phyloP scores from a whole-genome alignment of 1,140 invertebrate species.

The Drosophila bocki region DNA sequence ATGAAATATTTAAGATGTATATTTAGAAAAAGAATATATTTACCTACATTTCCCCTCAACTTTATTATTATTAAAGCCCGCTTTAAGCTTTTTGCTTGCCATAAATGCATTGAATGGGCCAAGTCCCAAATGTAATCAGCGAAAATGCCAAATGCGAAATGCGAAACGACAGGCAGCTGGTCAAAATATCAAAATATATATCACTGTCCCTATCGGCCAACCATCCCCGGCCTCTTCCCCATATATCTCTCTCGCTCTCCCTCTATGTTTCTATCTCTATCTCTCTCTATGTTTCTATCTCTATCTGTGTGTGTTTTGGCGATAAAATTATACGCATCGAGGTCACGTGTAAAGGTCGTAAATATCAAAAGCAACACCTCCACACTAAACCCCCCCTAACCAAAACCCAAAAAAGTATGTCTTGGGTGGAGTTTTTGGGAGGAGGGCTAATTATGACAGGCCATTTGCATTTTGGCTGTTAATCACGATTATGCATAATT shows the following conservation, averaged over 20 bases:
- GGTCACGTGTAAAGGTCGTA: slow-evolving; percentile 73
- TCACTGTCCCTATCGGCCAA: slow-evolving; percentile 10
- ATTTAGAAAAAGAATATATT: too few relatives aligned
- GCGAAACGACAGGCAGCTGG: slow-evolving; percentile 51
- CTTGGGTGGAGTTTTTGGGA: not conserved
- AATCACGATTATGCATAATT: slow-evolving; percentile 82
- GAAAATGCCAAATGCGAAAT: slow-evolving; percentile 35
- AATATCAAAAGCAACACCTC: slow-evolving; percentile 49
- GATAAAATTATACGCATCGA: slow-evolving; percentile 61
- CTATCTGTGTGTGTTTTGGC: slow-evolving; percentile 23
- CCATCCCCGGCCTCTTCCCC: not conserved
- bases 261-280: not conserved
- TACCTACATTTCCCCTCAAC: too few relatives aligned
- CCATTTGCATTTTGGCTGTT: slow-evolving; percentile 75
- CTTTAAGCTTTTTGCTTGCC: too few relatives aligned
- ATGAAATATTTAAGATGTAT: too few relatives aligned
- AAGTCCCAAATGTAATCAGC: slow-evolving; percentile 58
- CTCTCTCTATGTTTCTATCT: not conserved
- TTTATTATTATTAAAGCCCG: too few relatives aligned
- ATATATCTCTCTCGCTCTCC: not conserved
- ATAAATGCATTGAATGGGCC: slow-evolving; percentile 37
- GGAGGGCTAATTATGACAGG: slow-evolving; percentile 52
- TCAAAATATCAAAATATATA: slow-evolving; percentile 52
- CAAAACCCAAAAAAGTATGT: too few relatives aligned
- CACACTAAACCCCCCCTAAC: not conserved